Conservation (phyloP, 2,113 vertebrate genomes). For the Daboia siamensis region DNA sequence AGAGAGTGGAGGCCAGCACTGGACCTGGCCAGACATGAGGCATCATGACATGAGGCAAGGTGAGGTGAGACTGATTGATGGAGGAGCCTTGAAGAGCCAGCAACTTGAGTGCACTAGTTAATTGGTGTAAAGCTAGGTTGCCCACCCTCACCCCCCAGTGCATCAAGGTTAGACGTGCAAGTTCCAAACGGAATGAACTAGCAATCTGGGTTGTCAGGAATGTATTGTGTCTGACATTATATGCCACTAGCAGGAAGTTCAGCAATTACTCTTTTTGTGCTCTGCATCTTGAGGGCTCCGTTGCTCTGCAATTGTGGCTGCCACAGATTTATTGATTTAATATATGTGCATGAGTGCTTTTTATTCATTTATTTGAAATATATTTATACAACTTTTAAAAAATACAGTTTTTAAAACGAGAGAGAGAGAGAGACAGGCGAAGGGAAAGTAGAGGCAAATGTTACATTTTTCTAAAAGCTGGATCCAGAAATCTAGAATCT, state of each 20-base stretch:
- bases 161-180: background rate
- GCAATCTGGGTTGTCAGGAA: background rate
- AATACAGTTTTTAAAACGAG: background rate
- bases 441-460: background rate
- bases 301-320: background rate
- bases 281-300: background rate
- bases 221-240: background rate
- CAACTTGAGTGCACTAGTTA: background rate
- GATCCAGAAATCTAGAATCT: background rate
- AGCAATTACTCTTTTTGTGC: background rate
- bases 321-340: background rate
- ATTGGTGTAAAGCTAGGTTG: background rate
- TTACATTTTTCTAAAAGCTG: background rate
- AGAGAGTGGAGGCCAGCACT: background rate
- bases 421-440: background rate
- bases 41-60: background rate
- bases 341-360: background rate
- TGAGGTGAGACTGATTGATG: background rate
- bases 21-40: background rate
- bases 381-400: background rate
- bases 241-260: background rate
- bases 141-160: background rate
- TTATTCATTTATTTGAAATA: background rate
- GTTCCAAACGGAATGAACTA: background rate
- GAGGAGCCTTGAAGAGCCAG: background rate